phyloP scores from a whole-genome alignment of 2,888 invertebrate species.

The Cephus sareptanus region DNA sequence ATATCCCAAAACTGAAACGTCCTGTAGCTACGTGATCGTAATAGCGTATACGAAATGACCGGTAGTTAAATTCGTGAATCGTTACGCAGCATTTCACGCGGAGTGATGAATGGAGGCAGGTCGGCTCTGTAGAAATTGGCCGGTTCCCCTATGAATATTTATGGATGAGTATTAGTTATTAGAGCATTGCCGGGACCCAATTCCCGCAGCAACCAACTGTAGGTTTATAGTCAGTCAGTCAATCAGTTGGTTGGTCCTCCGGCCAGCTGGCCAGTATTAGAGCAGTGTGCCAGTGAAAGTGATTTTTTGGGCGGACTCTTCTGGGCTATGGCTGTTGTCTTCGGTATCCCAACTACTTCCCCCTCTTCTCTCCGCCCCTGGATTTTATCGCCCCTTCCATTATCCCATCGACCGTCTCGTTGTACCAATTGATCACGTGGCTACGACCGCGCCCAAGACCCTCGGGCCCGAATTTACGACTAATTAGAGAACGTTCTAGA shows the following conservation, averaged over 20 bases:
- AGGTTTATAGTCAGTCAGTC: too few relatives aligned
- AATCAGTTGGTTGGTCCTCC: too few relatives aligned
- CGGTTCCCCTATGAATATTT: slow-evolving; percentile 5
- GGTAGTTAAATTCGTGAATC: slow-evolving; percentile 6
- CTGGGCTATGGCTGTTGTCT: not conserved
- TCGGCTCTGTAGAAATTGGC: not conserved
- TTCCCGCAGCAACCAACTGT: not conserved
- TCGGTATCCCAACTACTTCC: not conserved
- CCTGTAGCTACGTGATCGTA: too few relatives aligned
- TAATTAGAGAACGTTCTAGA: not conserved
- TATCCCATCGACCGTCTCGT: too few relatives aligned
- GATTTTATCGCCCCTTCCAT: too few relatives aligned
- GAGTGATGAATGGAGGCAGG: slow-evolving; percentile 2
- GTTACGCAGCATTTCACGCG: slow-evolving; percentile 7
- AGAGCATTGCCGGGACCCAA: slow-evolving; percentile 1
- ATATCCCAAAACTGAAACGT: not conserved
- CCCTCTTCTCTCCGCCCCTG: not conserved
- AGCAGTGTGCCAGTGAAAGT: slow-evolving; percentile 3
- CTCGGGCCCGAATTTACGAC: slow-evolving; percentile 1
- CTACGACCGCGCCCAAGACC: not conserved
- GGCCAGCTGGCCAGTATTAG: too few relatives aligned
- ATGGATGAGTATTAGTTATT: slow-evolving; percentile 3
- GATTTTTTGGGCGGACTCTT: slow-evolving; percentile 5
- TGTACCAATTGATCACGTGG: too few relatives aligned
- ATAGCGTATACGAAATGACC: not conserved